phyloP scores from a whole-genome alignment of 2,113 vertebrate genomes.

The Meles meles region DNA sequence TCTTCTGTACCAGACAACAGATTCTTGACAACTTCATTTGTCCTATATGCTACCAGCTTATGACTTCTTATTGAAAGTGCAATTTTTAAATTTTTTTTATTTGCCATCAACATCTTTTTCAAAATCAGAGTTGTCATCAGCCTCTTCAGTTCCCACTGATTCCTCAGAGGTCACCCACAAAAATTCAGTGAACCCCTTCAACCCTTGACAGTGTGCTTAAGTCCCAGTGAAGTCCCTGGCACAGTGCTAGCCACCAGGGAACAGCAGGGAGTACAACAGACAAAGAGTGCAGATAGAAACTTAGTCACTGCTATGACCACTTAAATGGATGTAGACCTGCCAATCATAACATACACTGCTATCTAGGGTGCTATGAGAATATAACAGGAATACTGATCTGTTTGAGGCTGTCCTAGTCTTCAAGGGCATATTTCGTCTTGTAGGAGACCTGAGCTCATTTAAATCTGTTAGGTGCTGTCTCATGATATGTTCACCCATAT shows the following conservation, averaged over 20 bases:
- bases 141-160: not conserved
- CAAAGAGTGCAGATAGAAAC: not conserved
- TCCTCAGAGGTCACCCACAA: not conserved
- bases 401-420: not conserved
- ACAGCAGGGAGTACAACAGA: not conserved
- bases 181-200: not conserved
- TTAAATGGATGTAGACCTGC: not conserved
- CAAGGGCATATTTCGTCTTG: constrained; percentile 42
- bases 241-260: not conserved
- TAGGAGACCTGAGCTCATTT: constrained; percentile 33
- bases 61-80: not conserved
- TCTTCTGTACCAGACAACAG: not conserved
- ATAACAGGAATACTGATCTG: not conserved
- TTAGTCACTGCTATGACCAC: not conserved
- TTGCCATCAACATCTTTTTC: not conserved
- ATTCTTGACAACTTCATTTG: not conserved
- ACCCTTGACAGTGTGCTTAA: not conserved
- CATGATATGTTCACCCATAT: not conserved
- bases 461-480: not conserved
- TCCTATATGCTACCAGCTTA: not conserved
- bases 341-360: not conserved
- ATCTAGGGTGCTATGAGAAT: not conserved
- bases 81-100: no score
- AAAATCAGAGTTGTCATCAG: not conserved
- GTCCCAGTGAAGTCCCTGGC: not conserved